Evolutionary conservation across 2,888 invertebrate genomes (phyloP).

Genomic region (Nebria salina): DNA sequence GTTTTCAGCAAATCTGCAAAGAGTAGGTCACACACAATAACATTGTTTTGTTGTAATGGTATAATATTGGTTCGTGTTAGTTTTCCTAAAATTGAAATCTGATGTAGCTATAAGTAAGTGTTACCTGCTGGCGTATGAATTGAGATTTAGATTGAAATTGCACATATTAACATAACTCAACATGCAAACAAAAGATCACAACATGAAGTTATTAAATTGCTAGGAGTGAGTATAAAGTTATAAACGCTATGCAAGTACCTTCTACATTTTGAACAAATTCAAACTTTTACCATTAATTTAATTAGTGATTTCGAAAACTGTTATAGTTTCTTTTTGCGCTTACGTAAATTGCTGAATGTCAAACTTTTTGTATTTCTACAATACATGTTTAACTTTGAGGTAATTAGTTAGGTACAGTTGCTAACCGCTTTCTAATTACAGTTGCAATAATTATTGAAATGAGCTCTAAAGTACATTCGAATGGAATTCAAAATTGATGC

Average conservation of each 20-base stretch:
- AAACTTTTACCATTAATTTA: not conserved
- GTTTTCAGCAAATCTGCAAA: not conserved
- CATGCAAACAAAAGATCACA: conserved; percentile 37
- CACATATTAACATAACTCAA: conserved; percentile 32
- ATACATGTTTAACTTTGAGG: not conserved
- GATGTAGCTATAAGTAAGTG: conserved; percentile 31
- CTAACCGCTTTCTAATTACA: not conserved
- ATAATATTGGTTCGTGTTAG: not conserved
- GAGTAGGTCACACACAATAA: not conserved
- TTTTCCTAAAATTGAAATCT: conserved; percentile 26
- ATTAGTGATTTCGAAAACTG: not conserved
- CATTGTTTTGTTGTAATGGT: not conserved
- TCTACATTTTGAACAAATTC: not conserved
- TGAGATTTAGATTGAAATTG: conserved; percentile 39
- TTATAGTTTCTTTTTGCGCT: not conserved
- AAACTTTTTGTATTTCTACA: too few relatives aligned
- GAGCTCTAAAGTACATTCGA: not conserved
- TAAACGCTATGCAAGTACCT: too few relatives aligned
- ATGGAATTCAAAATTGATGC: not conserved
- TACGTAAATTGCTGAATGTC: not conserved
- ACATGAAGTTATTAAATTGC: not conserved
- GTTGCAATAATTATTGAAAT: not conserved
- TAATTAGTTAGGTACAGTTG: not conserved
- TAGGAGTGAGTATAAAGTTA: not conserved
- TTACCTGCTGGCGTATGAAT: conserved; percentile 16